Evolutionary conservation across 35 echinoderm and acorn worm species (phyloP).

Genomic region (Diadema setosum): DNA sequence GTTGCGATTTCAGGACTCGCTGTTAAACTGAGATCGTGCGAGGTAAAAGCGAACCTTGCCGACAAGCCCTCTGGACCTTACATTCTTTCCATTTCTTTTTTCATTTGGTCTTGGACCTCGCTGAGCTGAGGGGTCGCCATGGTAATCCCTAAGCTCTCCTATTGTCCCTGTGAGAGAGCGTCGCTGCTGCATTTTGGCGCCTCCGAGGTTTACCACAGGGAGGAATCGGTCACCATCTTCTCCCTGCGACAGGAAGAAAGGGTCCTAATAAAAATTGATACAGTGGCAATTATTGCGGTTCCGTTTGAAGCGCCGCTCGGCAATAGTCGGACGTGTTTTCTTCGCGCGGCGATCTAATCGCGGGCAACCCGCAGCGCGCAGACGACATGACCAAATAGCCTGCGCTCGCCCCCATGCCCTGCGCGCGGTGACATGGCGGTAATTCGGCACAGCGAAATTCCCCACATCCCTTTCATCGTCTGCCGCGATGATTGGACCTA

Average conservation of each 20-base stretch:
- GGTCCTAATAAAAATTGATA: slow-evolving; percentile 8
- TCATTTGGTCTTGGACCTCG: too few species aligned
- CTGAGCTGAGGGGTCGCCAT: too few species aligned
- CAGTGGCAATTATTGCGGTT: slow-evolving; percentile 2
- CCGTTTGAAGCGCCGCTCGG: slow-evolving; percentile 6
- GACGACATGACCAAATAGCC: neutral
- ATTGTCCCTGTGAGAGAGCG: too few species aligned
- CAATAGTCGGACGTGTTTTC: slow-evolving; percentile 9
- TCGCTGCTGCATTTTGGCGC: too few species aligned
- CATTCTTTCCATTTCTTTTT: too few species aligned
- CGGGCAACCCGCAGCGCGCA: neutral
- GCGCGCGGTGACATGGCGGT: neutral
- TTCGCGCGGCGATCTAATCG: neutral
- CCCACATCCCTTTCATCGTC: neutral
- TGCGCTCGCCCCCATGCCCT: neutral
- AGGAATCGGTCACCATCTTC: neutral
- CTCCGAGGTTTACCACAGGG: neutral
- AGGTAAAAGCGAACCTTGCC: too few species aligned
- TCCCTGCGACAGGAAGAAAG: neutral
- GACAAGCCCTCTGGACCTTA: too few species aligned
- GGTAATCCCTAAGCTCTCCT: too few species aligned
- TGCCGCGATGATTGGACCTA: neutral
- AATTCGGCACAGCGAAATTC: neutral
- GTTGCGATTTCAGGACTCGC: too few species aligned
- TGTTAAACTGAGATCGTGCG: too few species aligned